phyloP scores from a whole-genome alignment of 1,140 invertebrate species.

The Cardiocondyla obscurior region DNA sequence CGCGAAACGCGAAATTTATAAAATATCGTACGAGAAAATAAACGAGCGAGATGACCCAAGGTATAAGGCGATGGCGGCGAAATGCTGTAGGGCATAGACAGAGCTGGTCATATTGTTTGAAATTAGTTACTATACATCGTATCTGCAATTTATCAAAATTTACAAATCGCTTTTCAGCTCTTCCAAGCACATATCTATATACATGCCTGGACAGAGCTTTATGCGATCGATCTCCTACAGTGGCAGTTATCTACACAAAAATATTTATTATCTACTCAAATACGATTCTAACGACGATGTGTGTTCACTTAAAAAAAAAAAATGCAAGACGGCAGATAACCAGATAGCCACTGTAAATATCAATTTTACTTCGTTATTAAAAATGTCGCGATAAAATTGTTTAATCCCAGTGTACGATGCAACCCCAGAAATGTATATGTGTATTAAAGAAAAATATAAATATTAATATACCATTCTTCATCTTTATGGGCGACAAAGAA shows the following conservation, averaged over 20 bases:
- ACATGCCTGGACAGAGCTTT: constrained; percentile 48
- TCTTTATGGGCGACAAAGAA: constrained; percentile 99
- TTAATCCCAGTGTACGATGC: not conserved
- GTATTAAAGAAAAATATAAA: constrained; percentile 11
- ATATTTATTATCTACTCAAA: not conserved
- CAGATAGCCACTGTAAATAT: constrained; percentile 55
- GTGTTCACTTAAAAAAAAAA: not conserved
- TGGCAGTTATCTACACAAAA: constrained; percentile 6
- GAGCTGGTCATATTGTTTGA: constrained; percentile 80
- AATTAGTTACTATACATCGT: constrained; percentile 70
- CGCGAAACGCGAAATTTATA: constrained; percentile 79
- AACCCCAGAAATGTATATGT: not conserved
- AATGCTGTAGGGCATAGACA: constrained; percentile 84
- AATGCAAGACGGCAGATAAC: no score
- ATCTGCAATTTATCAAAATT: constrained; percentile 68
- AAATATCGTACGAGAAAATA: constrained; percentile 79
- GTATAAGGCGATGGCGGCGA: constrained; percentile 80
- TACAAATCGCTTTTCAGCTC: constrained; percentile 48
- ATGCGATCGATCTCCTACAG: constrained; percentile 28
- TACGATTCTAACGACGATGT: not conserved
- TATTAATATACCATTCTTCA: constrained; percentile 96
- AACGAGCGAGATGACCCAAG: constrained; percentile 80
- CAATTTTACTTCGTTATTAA: constrained; percentile 17
- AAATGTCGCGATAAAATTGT: not conserved
- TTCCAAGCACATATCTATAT: constrained; percentile 35